Conservation (phyloP, 2,888 invertebrate genomes). For the Dexiosoma caninum region DNA sequence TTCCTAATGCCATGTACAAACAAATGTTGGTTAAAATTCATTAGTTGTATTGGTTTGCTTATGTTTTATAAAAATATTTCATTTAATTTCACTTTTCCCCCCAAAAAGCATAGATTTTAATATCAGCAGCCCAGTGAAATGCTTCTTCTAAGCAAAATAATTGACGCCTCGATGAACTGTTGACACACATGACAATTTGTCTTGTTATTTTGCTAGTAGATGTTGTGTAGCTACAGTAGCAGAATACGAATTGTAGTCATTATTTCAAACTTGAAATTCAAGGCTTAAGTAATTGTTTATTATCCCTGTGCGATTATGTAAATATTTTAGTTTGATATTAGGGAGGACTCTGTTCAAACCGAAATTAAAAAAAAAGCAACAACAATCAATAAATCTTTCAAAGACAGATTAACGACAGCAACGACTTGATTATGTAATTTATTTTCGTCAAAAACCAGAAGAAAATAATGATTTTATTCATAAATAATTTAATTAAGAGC, state of each 20-base stretch:
- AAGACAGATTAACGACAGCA: too few relatives aligned
- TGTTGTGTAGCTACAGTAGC: background rate
- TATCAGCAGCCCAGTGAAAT: background rate
- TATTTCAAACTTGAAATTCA: slow-evolving; percentile 15
- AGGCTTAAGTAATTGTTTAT: slow-evolving; percentile 60
- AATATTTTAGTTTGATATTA: background rate
- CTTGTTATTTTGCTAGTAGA: slow-evolving; percentile 61
- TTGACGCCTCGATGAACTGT: slow-evolving; percentile 77
- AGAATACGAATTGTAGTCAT: slow-evolving; percentile 10
- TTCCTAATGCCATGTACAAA: background rate
- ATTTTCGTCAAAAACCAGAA: too few relatives aligned
- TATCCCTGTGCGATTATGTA: background rate
- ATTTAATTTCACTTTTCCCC: slow-evolving; percentile 45
- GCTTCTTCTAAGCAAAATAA: slow-evolving; percentile 73
- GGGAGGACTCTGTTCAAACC: background rate
- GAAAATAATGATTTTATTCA: too few relatives aligned
- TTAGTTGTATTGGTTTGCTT: slow-evolving; percentile 72
- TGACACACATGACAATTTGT: slow-evolving; percentile 76
- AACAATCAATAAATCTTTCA: too few relatives aligned
- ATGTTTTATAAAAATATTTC: slow-evolving; percentile 57
- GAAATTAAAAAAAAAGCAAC: too few relatives aligned
- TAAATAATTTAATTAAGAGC: too few relatives aligned
- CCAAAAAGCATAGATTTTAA: background rate
- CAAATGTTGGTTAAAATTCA: slow-evolving; percentile 73
- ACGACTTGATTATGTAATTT: too few relatives aligned